Base-by-base conservation (phyloP, 2,113 vertebrate genomes). In the Lepus timidus region DNA sequence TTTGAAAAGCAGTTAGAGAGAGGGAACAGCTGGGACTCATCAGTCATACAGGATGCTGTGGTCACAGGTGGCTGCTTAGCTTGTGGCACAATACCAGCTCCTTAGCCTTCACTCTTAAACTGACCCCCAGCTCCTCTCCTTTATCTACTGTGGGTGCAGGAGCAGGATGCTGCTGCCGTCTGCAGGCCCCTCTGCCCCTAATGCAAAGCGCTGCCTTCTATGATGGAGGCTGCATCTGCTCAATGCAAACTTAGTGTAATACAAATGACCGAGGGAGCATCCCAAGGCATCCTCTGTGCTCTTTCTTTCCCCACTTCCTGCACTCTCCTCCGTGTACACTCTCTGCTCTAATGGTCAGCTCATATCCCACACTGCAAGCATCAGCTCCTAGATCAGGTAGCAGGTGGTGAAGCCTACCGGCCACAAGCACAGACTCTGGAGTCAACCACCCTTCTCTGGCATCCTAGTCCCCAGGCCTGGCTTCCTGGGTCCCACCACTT, bases 221-320 rank as follows among this genome's bases (percentile, higher is more conserved):
- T n/a, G 20, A 51, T 1, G 0, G 16, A 9, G 1, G 11, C 10
- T 3, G 1, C 13, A 1, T 22, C 85, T 1, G 19, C 8, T 55
- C 23, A 31, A 6, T 52, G 49, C 52, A 36, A 64, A 36, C 67
- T 36, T 22, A 12, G 10, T 22, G 11, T 1, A 25, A 16, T 3
- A 6, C 16, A 4, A 2, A 2, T 55, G 33, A 52, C 67, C 51
- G 3, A 25, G 19, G 31, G 17, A 73, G 16, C 5, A 16, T 70
- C 25, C 13, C 0, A 1, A 6, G 22, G 1, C 17, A 10, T 2
- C 80, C 61, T 65, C 39, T 68, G 0, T 20, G 29, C 22, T 68
- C 27, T 84, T 75, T 80, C 29, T 75, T 68, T 14, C 68, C 58
- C 5, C 36, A 39, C 31, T 52, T 79, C 8, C 3, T 25, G 20